These are phyloP conservation scores for Xylota sylvarum DNA, from an alignment of 2,888 invertebrate species.

Conservation along the genomic window DNA sequence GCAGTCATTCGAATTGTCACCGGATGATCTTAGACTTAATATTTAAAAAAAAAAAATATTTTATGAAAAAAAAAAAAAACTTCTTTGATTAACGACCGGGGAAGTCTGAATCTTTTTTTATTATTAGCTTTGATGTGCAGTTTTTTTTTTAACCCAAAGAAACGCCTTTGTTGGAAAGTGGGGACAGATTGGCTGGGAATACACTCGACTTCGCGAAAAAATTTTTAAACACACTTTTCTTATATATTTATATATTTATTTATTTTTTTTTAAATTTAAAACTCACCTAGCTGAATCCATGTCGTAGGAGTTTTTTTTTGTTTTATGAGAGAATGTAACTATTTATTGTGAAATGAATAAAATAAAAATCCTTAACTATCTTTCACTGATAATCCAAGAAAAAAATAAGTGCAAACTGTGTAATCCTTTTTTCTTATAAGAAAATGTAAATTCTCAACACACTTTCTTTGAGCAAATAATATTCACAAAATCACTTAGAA, in stretches of 20 bases:
- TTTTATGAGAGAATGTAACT: constrained; percentile 19
- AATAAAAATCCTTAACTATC: constrained; percentile 29
- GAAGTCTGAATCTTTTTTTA: constrained; percentile 28
- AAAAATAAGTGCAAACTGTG: constrained; percentile 17
- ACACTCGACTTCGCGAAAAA: not conserved
- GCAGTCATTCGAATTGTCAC: constrained; percentile 26
- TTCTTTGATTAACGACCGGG: constrained; percentile 31
- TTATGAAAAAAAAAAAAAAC: not conserved
- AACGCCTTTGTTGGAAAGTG: constrained; percentile 5
- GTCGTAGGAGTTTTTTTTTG: constrained; percentile 43
- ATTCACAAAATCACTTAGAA: constrained; percentile 49
- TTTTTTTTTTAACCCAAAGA: not conserved
- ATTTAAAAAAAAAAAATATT: not conserved
- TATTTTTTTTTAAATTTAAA: not conserved
- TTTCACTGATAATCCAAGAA: constrained; percentile 71
- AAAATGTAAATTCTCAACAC: constrained; percentile 29
- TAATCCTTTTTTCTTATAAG: constrained; percentile 21
- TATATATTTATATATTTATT: not conserved
- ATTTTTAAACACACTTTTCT: not conserved
- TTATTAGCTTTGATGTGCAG: constrained; percentile 40
- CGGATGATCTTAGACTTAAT: constrained; percentile 31
- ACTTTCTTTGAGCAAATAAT: constrained; percentile 24
- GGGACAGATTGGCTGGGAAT: constrained; percentile 20
- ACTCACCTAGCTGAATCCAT: constrained; percentile 74
- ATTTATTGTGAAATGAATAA: constrained; percentile 5